phyloP scores from a whole-genome alignment of 1,140 invertebrate species.

The Drosophila burlai region DNA sequence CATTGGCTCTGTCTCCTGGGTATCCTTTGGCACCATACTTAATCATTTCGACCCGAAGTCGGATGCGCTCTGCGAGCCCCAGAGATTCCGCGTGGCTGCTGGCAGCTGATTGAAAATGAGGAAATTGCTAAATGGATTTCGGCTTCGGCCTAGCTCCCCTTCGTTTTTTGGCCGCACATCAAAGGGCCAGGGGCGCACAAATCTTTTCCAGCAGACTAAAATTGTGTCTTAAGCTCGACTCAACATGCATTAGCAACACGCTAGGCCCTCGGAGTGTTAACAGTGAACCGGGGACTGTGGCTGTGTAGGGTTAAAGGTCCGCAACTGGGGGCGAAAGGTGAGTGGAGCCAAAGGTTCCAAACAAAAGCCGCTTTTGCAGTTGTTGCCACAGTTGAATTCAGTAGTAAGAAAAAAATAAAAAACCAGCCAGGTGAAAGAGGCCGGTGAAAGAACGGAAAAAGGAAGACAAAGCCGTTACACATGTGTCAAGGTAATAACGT shows the following conservation, averaged over 20 bases:
- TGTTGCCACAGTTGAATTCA: conserved; percentile 62
- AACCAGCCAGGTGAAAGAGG: conserved; percentile 6
- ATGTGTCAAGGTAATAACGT: conserved; percentile 81
- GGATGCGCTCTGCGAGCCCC: neutral
- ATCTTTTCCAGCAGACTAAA: conserved; percentile 64
- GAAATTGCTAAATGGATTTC: conserved; percentile 67
- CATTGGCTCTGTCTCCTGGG: conserved; percentile 11
- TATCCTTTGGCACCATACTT: conserved; percentile 19
- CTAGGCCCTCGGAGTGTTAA: conserved; percentile 22
- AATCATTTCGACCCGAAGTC: conserved; percentile 30
- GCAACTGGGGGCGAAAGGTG: neutral
- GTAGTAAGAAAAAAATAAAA: conserved; percentile 33
- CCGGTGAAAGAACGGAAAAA: conserved; percentile 24
- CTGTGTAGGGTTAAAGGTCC: conserved; percentile 9
- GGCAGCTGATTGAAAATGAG: conserved; percentile 58
- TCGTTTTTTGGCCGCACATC: conserved; percentile 51
- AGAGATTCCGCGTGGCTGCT: conserved; percentile 7
- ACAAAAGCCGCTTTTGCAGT: conserved; percentile 64
- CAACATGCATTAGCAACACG: conserved; percentile 80
- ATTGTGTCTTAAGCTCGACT: conserved; percentile 81
- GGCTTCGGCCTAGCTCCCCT: conserved; percentile 16
- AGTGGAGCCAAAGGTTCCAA: conserved; percentile 25
- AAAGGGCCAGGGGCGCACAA: conserved; percentile 50
- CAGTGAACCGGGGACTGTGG: neutral
- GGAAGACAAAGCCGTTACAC: conserved; percentile 77